phyloP scores from a whole-genome alignment of 2,113 vertebrate species.

The Hypomesus transpacificus region DNA sequence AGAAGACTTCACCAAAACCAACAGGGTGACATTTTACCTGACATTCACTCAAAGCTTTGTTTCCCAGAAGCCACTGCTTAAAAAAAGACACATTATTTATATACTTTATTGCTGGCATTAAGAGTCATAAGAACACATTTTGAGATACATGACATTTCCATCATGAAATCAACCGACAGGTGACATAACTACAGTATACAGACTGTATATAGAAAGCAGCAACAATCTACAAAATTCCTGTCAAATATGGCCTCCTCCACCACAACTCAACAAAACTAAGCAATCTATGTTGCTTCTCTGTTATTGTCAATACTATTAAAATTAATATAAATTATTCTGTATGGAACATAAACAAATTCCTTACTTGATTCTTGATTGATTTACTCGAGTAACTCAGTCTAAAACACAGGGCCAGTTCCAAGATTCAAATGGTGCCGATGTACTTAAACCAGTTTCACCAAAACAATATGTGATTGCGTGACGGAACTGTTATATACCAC shows the following conservation, averaged over 20 bases:
- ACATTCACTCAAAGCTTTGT: not conserved
- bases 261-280: not conserved
- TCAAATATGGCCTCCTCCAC: not conserved
- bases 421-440: no score
- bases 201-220: not conserved
- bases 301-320: not conserved
- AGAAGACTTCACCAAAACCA: no score
- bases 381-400: no score
- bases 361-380: not conserved
- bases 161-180: slow-evolving; percentile 1
- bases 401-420: no score
- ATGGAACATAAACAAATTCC: not conserved
- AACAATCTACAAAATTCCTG: not conserved
- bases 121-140: not conserved
- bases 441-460: not conserved
- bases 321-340: not conserved
- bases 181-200: not conserved
- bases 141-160: not conserved
- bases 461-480: not conserved
- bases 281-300: not conserved
- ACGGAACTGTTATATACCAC: not conserved
- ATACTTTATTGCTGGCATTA: slow-evolving; percentile 11
- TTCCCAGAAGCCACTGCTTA: not conserved
- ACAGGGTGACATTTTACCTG: no score
- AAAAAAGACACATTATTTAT: not conserved